A percentile compares a stretch with the other conserved stretches of the same genome.
Evolutionary conservation across 92 coral and sea anemone genomes (phyloP).

Genomic region (Micromussa lordhowensis): DNA sequence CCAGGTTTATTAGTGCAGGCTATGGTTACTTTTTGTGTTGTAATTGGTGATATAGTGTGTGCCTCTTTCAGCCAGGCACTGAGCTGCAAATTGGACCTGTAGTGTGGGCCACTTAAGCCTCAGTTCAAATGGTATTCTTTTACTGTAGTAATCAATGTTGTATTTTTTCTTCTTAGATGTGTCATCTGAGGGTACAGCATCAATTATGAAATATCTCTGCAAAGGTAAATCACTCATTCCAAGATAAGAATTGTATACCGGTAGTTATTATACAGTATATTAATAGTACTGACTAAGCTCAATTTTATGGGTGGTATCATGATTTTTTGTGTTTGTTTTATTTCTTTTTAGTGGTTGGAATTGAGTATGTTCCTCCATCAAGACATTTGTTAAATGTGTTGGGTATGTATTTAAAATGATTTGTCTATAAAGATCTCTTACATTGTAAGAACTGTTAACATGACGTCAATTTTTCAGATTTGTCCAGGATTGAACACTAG

Average conservation of each 20-base stretch:
- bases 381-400: constrained; percentile 78
- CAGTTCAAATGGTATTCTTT: too few relatives aligned
- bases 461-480: not conserved
- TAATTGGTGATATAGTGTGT: too few relatives aligned
- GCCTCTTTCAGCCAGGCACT: too few relatives aligned
- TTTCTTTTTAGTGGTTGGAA: constrained; percentile 78
- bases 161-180: constrained; percentile 61
- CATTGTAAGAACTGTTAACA: not conserved
- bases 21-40: too few relatives aligned
- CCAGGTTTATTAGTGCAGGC: too few relatives aligned
- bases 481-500: too few relatives aligned
- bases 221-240: constrained; percentile 59
- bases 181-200: constrained; percentile 81
- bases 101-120: too few relatives aligned
- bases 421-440: too few relatives aligned
- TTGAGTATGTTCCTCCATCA: constrained; percentile 94
- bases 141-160: not conserved
- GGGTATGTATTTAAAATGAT: constrained; percentile 52
- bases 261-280: not conserved
- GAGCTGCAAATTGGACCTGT: too few relatives aligned
- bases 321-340: not conserved
- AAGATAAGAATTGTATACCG: not conserved
- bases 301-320: not conserved
- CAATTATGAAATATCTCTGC: constrained; percentile 89
- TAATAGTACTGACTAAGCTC: not conserved